Evolutionary conservation across 1,140 invertebrate genomes (phyloP).

Genomic region (Pectinophora gossypiella): DNA sequence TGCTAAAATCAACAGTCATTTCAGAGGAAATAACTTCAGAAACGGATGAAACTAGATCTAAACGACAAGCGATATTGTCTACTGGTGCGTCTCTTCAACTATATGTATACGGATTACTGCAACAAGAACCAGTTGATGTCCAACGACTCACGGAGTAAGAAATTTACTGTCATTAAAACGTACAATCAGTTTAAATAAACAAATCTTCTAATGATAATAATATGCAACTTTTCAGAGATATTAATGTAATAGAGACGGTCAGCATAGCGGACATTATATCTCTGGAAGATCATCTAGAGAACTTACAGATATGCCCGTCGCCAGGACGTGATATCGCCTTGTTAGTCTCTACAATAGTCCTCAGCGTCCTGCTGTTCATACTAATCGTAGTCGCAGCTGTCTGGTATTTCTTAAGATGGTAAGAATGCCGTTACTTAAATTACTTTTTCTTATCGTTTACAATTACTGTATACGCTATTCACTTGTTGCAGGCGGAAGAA

Average conservation of each 20-base stretch:
- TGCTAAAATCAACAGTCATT: slow-evolving; percentile 41
- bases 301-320: slow-evolving; percentile 33
- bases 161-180: slow-evolving; percentile 1
- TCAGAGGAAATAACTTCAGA: slow-evolving; percentile 22
- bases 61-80: slow-evolving; percentile 10
- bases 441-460: slow-evolving; percentile 16
- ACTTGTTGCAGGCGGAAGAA: slow-evolving; percentile 41
- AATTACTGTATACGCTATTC: slow-evolving; percentile 11
- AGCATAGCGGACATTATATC: slow-evolving; percentile 37
- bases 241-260: slow-evolving; percentile 34
- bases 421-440: slow-evolving; percentile 26
- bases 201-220: slow-evolving; percentile 9
- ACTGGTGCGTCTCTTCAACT: slow-evolving; percentile 42
- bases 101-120: slow-evolving; percentile 53
- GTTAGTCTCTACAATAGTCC: slow-evolving; percentile 51
- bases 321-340: slow-evolving; percentile 45
- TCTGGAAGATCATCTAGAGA: slow-evolving; percentile 56
- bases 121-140: slow-evolving; percentile 42
- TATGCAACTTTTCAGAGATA: slow-evolving; percentile 52
- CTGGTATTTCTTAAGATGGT: slow-evolving; percentile 55
- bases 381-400: slow-evolving; percentile 34
- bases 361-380: slow-evolving; percentile 48
- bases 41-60: slow-evolving; percentile 17
- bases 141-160: slow-evolving; percentile 24
- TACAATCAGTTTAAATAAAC: not conserved